Percentiles rank a stretch among this genome's conserved stretches.
Evolutionary conservation across 2,888 invertebrate genomes (phyloP).

Genomic region (Catotricha subobsoleta): DNA sequence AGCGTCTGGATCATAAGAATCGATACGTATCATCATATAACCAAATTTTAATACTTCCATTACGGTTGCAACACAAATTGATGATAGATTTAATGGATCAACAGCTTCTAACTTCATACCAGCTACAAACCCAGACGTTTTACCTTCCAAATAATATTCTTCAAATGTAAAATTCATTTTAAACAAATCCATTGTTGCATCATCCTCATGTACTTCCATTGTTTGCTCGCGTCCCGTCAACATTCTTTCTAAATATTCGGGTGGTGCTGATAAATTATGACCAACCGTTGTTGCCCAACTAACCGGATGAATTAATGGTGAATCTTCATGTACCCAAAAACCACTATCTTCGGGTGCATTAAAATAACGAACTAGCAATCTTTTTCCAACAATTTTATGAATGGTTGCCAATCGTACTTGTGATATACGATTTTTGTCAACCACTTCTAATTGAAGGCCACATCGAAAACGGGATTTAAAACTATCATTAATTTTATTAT

Average conservation of each 20-base stretch:
- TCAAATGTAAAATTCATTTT: slow-evolving; percentile 41
- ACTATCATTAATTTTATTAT: slow-evolving; percentile 69
- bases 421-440: slow-evolving; percentile 89
- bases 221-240: slow-evolving; percentile 31
- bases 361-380: slow-evolving; percentile 79
- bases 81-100: slow-evolving; percentile 86
- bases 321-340: slow-evolving; percentile 95
- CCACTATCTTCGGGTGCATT: slow-evolving; percentile 70
- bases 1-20: slow-evolving; percentile 73
- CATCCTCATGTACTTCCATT: slow-evolving; percentile 43
- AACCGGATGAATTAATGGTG: slow-evolving; percentile 83
- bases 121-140: slow-evolving; percentile 43
- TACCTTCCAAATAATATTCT: slow-evolving; percentile 32
- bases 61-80: slow-evolving; percentile 89
- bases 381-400: slow-evolving; percentile 77
- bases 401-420: slow-evolving; percentile 82
- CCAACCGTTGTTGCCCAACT: slow-evolving; percentile 91
- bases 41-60: slow-evolving; percentile 83
- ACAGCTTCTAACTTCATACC: slow-evolving; percentile 96
- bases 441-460: slow-evolving; percentile 78
- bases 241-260: slow-evolving; percentile 56
- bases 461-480: slow-evolving; percentile 65
- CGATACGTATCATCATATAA: slow-evolving; percentile 92
- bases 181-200: slow-evolving; percentile 67
- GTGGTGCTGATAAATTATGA: slow-evolving; percentile 72